Evolutionary conservation across 2,113 vertebrate species (phyloP).

Genomic region (Tricholaema leucomelas): DNA sequence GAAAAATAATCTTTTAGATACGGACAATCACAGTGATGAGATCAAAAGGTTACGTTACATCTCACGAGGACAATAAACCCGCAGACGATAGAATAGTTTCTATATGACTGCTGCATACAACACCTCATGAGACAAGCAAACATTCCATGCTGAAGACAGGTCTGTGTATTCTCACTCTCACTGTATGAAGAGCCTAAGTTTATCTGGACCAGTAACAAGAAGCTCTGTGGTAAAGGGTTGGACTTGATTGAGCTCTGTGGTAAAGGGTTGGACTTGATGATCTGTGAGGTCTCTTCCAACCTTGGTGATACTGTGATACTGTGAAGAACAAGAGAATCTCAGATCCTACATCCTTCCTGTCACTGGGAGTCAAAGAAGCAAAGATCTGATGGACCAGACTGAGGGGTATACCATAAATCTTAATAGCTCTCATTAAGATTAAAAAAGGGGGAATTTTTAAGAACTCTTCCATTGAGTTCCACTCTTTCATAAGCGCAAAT

Average conservation of each 20-base stretch:
- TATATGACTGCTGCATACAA: not conserved
- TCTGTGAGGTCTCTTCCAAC: no score
- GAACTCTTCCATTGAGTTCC: not conserved
- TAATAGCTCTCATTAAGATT: not conserved
- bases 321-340: not conserved
- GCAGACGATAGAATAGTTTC: not conserved
- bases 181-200: not conserved
- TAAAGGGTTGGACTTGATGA: no score
- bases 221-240: no score
- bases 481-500: not conserved
- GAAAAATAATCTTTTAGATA: not conserved
- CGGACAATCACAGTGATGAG: not conserved
- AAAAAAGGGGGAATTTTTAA: not conserved
- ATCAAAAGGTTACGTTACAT: not conserved
- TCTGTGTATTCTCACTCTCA: not conserved
- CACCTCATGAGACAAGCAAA: not conserved
- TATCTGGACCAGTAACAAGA: not conserved
- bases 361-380: not conserved
- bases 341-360: not conserved
- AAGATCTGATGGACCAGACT: not conserved
- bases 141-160: not conserved
- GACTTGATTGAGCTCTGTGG: no score
- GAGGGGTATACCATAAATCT: not conserved
- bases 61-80: not conserved
- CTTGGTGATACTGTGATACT: no score